Conservation (phyloP, 2,113 vertebrate genomes). For the Catharus bicknelli region DNA sequence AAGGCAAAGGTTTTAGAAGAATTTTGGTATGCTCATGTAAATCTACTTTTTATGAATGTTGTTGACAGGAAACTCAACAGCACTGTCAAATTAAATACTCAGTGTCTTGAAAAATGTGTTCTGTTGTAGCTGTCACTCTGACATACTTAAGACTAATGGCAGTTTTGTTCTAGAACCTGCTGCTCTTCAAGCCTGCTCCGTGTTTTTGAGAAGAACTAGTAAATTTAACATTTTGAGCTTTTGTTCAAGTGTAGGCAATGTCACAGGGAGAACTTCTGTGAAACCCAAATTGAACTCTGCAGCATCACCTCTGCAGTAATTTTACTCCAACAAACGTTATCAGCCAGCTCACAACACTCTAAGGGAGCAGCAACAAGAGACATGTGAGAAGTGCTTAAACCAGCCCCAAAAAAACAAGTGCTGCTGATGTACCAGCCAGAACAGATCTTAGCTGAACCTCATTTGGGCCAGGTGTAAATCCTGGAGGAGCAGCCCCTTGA, state of each 20-base stretch:
- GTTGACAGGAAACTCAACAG: neutral
- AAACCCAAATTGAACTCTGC: neutral
- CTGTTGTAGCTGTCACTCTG: neutral
- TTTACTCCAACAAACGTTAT: neutral
- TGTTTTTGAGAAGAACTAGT: neutral
- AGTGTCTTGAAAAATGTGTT: neutral
- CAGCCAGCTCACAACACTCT: neutral
- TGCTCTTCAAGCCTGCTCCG: neutral
- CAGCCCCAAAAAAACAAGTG: rapidly evolving
- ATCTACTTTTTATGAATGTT: neutral
- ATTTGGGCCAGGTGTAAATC: neutral
- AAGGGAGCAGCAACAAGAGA: rapidly evolving
- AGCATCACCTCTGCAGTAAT: neutral
- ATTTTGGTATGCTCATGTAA: neutral
- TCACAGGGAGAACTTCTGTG: neutral
- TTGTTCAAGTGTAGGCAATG: neutral
- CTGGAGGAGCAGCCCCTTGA: neutral
- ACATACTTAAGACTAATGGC: neutral
- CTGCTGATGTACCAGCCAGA: neutral
- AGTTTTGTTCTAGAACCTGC: neutral
- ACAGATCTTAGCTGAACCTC: neutral
- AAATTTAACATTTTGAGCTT: neutral
- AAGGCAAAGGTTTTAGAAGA: neutral
- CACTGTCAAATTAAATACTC: neutral
- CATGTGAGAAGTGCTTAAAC: neutral